phyloP scores from a whole-genome alignment of 2,113 vertebrate genomes.

The Lagopus muta region DNA sequence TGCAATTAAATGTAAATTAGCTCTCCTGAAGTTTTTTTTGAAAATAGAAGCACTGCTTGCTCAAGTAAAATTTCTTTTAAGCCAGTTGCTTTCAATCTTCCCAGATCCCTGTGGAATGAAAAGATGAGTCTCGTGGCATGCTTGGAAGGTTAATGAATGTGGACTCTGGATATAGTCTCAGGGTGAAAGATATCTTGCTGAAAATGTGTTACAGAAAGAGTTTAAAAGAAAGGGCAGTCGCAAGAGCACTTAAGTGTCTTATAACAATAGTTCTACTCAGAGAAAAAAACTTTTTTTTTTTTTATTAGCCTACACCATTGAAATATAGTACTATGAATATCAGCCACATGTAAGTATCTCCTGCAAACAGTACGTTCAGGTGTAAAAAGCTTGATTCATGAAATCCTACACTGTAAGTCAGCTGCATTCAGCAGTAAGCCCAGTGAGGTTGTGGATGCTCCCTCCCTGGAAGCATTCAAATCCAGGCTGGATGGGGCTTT shows the following conservation, averaged over 20 bases:
- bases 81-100: conserved; percentile 37
- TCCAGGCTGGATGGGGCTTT: too few relatives aligned
- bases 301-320: neutral
- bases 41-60: conserved; percentile 23
- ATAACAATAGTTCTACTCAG: neutral
- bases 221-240: neutral
- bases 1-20: conserved; percentile 33
- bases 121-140: conserved; percentile 35
- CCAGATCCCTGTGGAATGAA: conserved; percentile 34
- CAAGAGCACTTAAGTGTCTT: neutral
- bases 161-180: neutral
- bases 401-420: neutral
- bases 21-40: conserved; percentile 36
- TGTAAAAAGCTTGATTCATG: neutral
- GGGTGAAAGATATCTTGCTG: neutral
- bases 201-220: neutral
- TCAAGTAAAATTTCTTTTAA: conserved; percentile 50
- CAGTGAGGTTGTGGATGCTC: too few relatives aligned
- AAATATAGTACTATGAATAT: neutral
- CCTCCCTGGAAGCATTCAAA: too few relatives aligned
- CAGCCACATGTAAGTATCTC: neutral
- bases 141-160: conserved; percentile 45
- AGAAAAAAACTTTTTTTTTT: neutral
- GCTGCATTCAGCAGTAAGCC: neutral
- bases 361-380: neutral